These are phyloP conservation scores for Melanotus villosus DNA, from an alignment of 2,888 invertebrate genomes.

Conservation along the genomic window DNA sequence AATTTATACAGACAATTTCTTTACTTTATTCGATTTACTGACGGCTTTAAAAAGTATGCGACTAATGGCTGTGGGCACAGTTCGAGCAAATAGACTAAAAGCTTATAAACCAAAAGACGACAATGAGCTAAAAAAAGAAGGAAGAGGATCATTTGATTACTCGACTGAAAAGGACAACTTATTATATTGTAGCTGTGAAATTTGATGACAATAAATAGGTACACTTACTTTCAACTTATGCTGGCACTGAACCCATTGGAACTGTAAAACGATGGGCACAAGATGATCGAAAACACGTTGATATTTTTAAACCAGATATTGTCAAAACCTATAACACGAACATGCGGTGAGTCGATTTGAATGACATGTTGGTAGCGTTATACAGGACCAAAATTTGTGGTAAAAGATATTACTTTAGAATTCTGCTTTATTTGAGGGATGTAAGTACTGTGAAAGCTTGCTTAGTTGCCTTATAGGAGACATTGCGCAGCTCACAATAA, in stretches of 20 bases:
- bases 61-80: constrained; percentile 21
- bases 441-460: constrained; percentile 34
- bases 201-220: constrained; percentile 47
- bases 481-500: constrained; percentile 4
- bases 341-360: constrained; percentile 45
- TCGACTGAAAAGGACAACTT: constrained; percentile 27
- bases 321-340: constrained; percentile 39
- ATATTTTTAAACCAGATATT: constrained; percentile 37
- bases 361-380: constrained; percentile 35
- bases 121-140: constrained; percentile 42
- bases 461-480: constrained; percentile 41
- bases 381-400: constrained; percentile 31
- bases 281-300: constrained; percentile 38
- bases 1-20: constrained; percentile 32
- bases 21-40: constrained; percentile 26
- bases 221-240: constrained; percentile 41
- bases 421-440: constrained; percentile 35
- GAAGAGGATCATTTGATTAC: constrained; percentile 38
- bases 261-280: constrained; percentile 34
- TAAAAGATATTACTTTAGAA: constrained; percentile 37
- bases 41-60: constrained; percentile 13
- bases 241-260: no score
- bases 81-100: constrained; percentile 27
- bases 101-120: constrained; percentile 24
- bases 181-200: constrained; percentile 45